phyloP scores from a whole-genome alignment of 2,888 invertebrate species.

The Uloborus plumipes region DNA sequence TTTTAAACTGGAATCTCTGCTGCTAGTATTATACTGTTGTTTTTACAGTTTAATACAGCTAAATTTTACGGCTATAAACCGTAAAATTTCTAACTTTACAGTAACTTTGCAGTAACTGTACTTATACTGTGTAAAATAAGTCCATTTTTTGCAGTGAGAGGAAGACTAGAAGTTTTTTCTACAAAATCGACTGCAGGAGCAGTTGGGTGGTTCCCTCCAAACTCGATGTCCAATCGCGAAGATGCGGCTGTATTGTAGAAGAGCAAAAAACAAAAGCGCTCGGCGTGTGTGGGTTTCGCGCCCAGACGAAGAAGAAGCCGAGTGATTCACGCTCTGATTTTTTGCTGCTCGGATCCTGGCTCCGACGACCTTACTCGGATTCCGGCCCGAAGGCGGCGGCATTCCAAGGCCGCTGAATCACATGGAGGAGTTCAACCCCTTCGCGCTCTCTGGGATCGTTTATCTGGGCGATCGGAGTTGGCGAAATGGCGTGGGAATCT shows the following conservation, averaged over 20 bases:
- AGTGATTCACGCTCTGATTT: slow-evolving; percentile 4
- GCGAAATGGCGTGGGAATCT: not conserved
- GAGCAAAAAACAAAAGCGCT: not conserved
- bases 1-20: too few relatives aligned
- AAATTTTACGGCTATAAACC: too few relatives aligned
- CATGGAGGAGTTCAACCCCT: not conserved
- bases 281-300: not conserved
- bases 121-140: too few relatives aligned
- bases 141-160: too few relatives aligned
- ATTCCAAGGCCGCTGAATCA: slow-evolving; percentile 8
- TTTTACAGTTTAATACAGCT: too few relatives aligned
- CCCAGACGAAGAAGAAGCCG: slow-evolving; percentile 5
- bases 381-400: not conserved
- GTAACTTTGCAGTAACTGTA: too few relatives aligned
- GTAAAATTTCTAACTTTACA: too few relatives aligned
- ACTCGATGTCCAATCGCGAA: not conserved
- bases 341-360: not conserved
- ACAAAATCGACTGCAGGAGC: too few relatives aligned
- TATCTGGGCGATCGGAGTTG: slow-evolving; percentile 2
- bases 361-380: slow-evolving; percentile 4
- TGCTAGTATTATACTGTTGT: too few relatives aligned
- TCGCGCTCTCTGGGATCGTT: not conserved
- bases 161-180: too few relatives aligned
- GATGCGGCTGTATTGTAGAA: not conserved
- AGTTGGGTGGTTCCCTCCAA: too few relatives aligned